Evolutionary conservation across 2,113 vertebrate genomes (phyloP), one percentile per base, ranked within the genome.

Genomic region (Chinchilla lanigera): DNA sequence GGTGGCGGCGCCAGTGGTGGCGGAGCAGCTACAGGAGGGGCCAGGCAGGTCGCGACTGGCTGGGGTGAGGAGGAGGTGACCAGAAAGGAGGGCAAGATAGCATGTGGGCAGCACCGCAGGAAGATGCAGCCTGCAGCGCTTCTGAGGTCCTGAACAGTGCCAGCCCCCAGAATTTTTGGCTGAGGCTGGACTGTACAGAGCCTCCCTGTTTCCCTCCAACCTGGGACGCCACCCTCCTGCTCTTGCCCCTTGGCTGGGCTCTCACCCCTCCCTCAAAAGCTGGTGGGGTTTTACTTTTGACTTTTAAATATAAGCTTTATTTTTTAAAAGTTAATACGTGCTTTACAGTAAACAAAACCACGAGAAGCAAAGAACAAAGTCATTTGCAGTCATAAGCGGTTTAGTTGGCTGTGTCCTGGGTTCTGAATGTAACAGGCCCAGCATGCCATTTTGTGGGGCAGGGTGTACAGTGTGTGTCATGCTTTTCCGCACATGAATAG

Each of bases 11-110:
- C 61, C 77, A 94, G 96, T 69, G 1, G 71, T 20, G 44, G 77
- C 88, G 38, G 86, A 81, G 88, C 58, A 44, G 94, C 89, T 85
- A 78, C 60, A 20, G 93, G 89, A 92, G 94, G 83, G 88, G 94
- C 86, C 85, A 47, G 77, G 96, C 93, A 84, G 85, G 16, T 30
- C 5, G 54, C 41, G 71, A 75, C 73, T 44, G 28, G 54, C 20
- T 2, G 80, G 50, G 52, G n/a, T 44, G 71, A 28, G 63, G 24
- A 54, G 82, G 24, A 50, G 87, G 67, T 10, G 41, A 65, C 0
- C 17, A 50, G n/a, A 35, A 38, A 44, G 75, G 20, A 81, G 82
- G 69, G 83, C 20, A 30, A 17, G 52, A 52, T 19, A 50, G 77
- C 89, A 73, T 83, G 94, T 24, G 56, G 82, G 86, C 44, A 30